Base-by-base conservation (phyloP, 2,113 vertebrate genomes). In the Monopterus albus region DNA sequence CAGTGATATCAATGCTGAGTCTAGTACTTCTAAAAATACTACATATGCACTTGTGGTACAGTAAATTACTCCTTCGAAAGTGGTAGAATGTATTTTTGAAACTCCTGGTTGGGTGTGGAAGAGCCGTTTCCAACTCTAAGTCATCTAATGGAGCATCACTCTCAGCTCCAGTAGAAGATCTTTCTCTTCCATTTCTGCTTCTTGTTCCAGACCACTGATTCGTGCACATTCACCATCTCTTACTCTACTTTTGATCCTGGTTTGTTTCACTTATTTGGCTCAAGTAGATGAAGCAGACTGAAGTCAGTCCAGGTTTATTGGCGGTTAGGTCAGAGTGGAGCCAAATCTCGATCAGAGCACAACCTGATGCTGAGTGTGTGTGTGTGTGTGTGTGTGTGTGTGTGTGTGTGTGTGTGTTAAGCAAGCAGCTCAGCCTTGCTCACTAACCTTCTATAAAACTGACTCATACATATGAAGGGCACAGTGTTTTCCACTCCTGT, bases 401-500 rank as follows among this genome's bases (percentile, higher is more conserved):
- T 62, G 75, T n/a, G n/a, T n/a, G n/a, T n/a, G n/a, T n/a, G n/a
- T n/a, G 75, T 26, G 39, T 60, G 50, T 72, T 72, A 59, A 52
- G 39, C 76, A 71, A 78, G 60, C 49, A 72, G 72, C 45, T 56
- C 59, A 46, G 47, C 69, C 60, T 53, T 21, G 23, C 81, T 90
- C 74, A 85, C 78, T 86, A 66, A 21, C 62, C 81, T 86, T 89
- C 82, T 89, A 77, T 82, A 82, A 67, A 72, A 56, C 87, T 74
- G 78, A 90, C 73, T 73, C 52, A 25, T 39, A 58, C 56, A 33
- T 78, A 94, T 87, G 95, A 93, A 94, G 89, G 85, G 28, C 71
- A 71, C 74, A 85, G 90, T 86, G 90, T 93, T 91, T 91, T 72
- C 85, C 40, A 36, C 23, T 40, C 36, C 55, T 81, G 63, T 18